Base-by-base conservation (phyloP, 2,113 vertebrate species). In the Platysteira castanea region DNA sequence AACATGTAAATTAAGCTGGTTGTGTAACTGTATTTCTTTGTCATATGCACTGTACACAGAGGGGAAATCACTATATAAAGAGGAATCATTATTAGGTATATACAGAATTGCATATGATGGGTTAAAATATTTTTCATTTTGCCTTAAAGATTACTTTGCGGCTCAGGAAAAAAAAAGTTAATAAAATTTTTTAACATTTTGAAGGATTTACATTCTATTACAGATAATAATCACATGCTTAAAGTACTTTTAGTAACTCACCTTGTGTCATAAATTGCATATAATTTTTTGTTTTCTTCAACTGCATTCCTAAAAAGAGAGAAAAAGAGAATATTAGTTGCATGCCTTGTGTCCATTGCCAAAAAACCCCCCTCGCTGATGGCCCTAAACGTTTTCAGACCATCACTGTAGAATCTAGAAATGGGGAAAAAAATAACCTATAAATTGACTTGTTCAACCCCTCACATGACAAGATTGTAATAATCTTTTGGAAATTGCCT, bases 211-310 rank as follows among this genome's bases (percentile, higher is more conserved):
- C 27, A 52, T 84, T 84, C 31, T 57, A 84, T 81, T 86, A 67
- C 50, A 87, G 20, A 16, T 27, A 47, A 87, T 28, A 84, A 87
- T 54, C 19, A 15, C 19, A 21, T 56, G 93, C 52, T 49, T 6
- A 52, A 93, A 70, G 10, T 42, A 79, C 24, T 41, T 73, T 70
- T 77, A 77, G 26, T 67, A 61, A 76, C 99, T 98, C 95, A 99
- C 99, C 99, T 99, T 47, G 99, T 99, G 68, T 99, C 99, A 90
- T 99, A 99, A 97, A 99, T 98, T 78, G 98, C 98, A 78, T 98
- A 99, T n/a, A 99, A 96, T 96, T 98, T 99, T 94, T 99, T 99
- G 97, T 99, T 99, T 96, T 99, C 99, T 93, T 99, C 98, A 71
- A 98, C 98, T 49, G 99, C 99, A 60, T 99, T 99, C 99, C 99